Evolutionary conservation across 2,113 vertebrate genomes (phyloP).

Genomic region (Engystomops pustulosus): DNA sequence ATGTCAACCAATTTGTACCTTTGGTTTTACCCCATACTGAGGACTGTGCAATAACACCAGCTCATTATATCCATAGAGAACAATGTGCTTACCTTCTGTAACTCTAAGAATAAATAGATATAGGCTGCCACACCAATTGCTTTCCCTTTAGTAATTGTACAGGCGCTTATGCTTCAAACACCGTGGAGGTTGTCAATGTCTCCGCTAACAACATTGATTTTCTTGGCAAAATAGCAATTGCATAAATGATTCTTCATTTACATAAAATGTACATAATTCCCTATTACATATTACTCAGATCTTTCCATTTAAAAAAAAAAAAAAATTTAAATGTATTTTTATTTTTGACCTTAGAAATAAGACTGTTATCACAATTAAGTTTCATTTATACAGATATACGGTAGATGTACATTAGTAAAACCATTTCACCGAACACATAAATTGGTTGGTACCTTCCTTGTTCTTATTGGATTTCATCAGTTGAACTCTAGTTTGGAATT

Average conservation of each 20-base stretch:
- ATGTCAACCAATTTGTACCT: slow-evolving; percentile 21
- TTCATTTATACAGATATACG: not conserved
- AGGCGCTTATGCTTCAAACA: not conserved
- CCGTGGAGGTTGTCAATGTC: not conserved
- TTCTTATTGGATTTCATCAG: not conserved
- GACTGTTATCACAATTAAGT: not conserved
- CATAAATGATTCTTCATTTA: not conserved
- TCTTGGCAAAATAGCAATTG: not conserved
- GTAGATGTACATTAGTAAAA: not conserved
- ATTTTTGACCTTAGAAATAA: not conserved
- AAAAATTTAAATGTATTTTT: not conserved
- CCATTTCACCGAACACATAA: not conserved
- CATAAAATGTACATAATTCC: not conserved
- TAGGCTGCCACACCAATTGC: not conserved
- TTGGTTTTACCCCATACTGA: not conserved
- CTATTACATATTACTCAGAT: not conserved
- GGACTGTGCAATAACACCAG: not conserved
- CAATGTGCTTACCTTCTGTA: not conserved
- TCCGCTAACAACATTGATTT: not conserved
- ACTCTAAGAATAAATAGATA: not conserved
- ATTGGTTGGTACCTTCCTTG: not conserved
- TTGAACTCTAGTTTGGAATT: slow-evolving; percentile 3
- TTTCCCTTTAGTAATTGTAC: not conserved
- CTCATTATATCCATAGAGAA: slow-evolving; percentile 27
- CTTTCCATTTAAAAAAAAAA: not conserved